These are phyloP conservation scores for Rhadina sibilatrix DNA, from an alignment of 2,113 vertebrate species.

Conservation along the genomic window DNA sequence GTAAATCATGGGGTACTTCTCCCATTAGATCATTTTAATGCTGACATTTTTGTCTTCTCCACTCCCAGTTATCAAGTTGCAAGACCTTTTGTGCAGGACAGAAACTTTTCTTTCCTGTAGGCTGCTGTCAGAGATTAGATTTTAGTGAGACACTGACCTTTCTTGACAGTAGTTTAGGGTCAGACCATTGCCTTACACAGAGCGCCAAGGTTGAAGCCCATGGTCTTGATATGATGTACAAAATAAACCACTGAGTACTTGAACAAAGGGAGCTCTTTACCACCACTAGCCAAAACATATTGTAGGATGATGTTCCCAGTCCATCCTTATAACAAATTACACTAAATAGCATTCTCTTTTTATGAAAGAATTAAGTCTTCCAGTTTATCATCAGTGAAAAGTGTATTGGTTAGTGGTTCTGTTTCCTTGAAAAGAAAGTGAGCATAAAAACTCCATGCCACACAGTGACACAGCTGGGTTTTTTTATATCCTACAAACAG, in stretches of 20 bases:
- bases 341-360: background rate
- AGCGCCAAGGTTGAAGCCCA: background rate
- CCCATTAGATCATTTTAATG: background rate
- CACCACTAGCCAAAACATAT: background rate
- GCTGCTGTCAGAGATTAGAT: background rate
- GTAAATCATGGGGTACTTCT: background rate
- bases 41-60: background rate
- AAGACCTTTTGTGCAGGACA: background rate
- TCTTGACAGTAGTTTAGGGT: background rate
- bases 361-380: background rate
- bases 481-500: conserved; percentile 48
- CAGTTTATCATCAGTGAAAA: background rate
- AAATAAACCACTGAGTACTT: background rate
- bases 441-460: background rate
- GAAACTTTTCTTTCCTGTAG: background rate
- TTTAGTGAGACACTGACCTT: background rate
- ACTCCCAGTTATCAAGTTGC: background rate
- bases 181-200: background rate
- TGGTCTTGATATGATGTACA: background rate
- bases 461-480: conserved; percentile 60
- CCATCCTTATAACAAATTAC: background rate
- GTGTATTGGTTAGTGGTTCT: background rate
- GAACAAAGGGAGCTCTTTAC: background rate
- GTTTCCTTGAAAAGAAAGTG: conserved; percentile 35
- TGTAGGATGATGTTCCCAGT: background rate